A percentile compares a stretch with the other conserved stretches of the same genome.
These are phyloP conservation scores for Pocillopora grandis DNA, from an alignment of 92 coral and sea anemone species.

Conservation along the genomic window DNA sequence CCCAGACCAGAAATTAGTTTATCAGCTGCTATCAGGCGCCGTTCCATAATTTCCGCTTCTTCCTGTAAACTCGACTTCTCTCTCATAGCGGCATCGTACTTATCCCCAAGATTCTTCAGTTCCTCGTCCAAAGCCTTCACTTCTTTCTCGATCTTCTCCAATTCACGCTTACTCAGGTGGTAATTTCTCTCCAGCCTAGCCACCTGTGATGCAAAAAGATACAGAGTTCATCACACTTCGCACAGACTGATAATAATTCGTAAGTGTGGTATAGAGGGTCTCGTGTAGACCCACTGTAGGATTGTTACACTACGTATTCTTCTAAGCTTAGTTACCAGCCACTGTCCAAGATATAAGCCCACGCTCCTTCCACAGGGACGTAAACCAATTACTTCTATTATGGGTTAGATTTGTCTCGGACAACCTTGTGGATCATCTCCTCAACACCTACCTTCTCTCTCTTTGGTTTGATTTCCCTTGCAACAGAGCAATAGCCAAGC, in stretches of 20 bases:
- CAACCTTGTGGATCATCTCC: not conserved
- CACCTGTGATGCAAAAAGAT: slow-evolving; percentile 55
- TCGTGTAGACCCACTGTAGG: too few relatives aligned
- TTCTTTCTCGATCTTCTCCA: slow-evolving; percentile 96
- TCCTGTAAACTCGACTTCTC: slow-evolving; percentile 85
- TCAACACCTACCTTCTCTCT: slow-evolving; percentile 87
- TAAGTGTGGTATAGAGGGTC: too few relatives aligned
- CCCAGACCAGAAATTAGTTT: slow-evolving; percentile 98
- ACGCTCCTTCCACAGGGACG: too few relatives aligned
- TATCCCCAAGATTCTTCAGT: slow-evolving; percentile 77
- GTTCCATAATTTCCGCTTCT: slow-evolving; percentile 99
- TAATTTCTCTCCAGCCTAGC: slow-evolving; percentile 94
- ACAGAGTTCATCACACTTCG: not conserved
- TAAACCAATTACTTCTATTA: too few relatives aligned
- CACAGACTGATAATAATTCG: too few relatives aligned
- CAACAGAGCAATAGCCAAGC: slow-evolving; percentile 97
- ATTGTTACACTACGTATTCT: too few relatives aligned
- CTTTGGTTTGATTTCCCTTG: slow-evolving; percentile 97
- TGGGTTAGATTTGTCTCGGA: not conserved
- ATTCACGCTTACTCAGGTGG: slow-evolving; percentile 92
- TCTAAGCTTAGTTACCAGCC: too few relatives aligned
- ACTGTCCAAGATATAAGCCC: too few relatives aligned
- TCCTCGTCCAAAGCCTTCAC: slow-evolving; percentile 90
- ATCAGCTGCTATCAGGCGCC: slow-evolving; percentile 97
- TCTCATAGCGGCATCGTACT: slow-evolving; percentile 96